These are phyloP conservation scores for Garrulus glandarius DNA, from an alignment of 2,797 vertebrate species.

Conservation along the genomic window DNA sequence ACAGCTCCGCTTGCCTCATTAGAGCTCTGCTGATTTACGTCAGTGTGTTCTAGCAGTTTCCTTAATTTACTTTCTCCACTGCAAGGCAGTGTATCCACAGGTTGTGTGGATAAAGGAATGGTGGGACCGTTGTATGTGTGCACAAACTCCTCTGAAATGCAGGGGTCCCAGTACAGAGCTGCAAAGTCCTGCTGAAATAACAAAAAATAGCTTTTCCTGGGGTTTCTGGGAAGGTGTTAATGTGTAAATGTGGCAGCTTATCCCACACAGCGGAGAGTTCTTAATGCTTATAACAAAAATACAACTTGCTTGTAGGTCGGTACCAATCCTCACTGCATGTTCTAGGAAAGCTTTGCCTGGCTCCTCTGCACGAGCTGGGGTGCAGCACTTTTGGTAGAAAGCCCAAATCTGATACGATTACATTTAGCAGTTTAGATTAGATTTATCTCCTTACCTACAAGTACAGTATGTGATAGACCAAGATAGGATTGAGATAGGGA, in stretches of 20 bases:
- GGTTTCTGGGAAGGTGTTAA: neutral
- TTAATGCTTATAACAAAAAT: neutral
- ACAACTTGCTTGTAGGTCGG: neutral
- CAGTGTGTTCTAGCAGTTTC: neutral
- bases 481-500: neutral
- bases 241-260: neutral
- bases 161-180: neutral
- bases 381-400: neutral
- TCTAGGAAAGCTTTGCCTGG: neutral
- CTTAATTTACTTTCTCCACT: neutral
- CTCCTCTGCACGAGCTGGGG: neutral
- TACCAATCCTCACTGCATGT: neutral
- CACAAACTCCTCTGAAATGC: neutral
- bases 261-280: neutral
- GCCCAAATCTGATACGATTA: neutral
- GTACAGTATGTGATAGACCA: neutral
- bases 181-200: neutral
- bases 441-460: neutral
- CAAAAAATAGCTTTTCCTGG: neutral
- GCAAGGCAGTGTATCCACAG: accelerated
- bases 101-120: neutral
- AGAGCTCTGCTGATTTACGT: neutral
- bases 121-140: accelerated
- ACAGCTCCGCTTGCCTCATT: accelerated
- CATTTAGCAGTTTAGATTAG: neutral